Base-by-base conservation (phyloP, 2,888 invertebrate genomes). In the Lycocerus yunnanus region DNA sequence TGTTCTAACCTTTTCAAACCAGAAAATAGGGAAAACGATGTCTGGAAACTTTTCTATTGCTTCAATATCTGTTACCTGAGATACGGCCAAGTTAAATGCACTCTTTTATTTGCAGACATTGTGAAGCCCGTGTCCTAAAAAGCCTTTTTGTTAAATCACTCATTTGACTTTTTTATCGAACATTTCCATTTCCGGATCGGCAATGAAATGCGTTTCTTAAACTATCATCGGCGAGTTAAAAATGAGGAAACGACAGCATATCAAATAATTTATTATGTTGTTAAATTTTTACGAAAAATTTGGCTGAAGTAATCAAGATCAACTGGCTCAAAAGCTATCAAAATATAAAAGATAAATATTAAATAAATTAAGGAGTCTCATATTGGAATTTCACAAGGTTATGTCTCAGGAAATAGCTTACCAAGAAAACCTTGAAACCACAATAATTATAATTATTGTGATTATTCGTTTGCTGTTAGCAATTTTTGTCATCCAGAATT, bases 171-270 rank as follows among this genome's bases (percentile, higher is more conserved):
- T 4, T 5, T 11, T n/a, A 21, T 6, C 4, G 13, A 66, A 88
- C 92, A 91, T 91, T 87, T 97, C 97, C 72, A 93, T 91, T 74
- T 95, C 94, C 14, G 93, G 90, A 69, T 92, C 91, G 0, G 96
- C 0, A 94, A 93, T 0, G 93, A 92, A 80, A 97, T 93, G 93
- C 94, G 6, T 92, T 92, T 69, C 94, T 88, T 20, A 95, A 90
- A 78, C 90, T 91, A 67, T 92, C 92, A 86, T 96, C 93, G 76
- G 94, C 97, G 82, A 96, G 88, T 86, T 96, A 96, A 89, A 97
- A 97, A 88, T 97, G 97, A 0, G 97, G 97, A 89, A 96, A 97
- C 72, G 97, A 97, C 69, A 97, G 89, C 88, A n/a, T n/a, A 97
- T 90, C 72, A 97, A 91, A n/a, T n/a, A n/a, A n/a, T n/a, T n/a